Percentiles rank a stretch among this genome's conserved stretches.
These are phyloP conservation scores for Vidua macroura DNA, from an alignment of 2,113 vertebrate species.

Conservation along the genomic window DNA sequence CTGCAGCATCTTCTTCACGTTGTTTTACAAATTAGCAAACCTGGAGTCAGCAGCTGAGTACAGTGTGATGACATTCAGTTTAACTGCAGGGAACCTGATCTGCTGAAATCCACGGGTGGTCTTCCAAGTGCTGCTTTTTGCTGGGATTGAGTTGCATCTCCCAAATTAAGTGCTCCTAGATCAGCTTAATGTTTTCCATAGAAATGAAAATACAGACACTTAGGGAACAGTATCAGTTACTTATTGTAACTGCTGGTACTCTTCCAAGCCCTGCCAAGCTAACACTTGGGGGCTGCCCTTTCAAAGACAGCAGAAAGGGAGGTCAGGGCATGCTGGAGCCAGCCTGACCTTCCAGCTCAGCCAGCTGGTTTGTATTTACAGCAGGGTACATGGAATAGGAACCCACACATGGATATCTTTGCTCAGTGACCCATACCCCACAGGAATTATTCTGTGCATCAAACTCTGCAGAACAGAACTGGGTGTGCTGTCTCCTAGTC, in stretches of 20 bases:
- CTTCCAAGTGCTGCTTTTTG: background rate
- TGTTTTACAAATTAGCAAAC: slow-evolving; percentile 46
- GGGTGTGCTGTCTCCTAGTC: background rate
- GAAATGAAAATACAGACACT: background rate
- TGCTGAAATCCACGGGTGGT: background rate
- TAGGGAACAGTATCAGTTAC: background rate
- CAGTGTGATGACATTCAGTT: slow-evolving; percentile 1
- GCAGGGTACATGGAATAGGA: background rate
- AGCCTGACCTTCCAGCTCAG: background rate
- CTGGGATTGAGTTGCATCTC: background rate
- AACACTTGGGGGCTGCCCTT: background rate
- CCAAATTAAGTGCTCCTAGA: background rate
- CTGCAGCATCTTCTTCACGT: background rate
- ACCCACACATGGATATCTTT: background rate
- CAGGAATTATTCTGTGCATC: background rate
- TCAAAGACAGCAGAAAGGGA: background rate
- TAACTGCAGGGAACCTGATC: background rate
- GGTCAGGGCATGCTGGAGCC: background rate
- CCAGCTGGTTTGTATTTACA: background rate
- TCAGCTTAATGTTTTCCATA: background rate
- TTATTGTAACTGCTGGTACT: background rate
- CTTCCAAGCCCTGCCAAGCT: background rate
- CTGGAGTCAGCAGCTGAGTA: background rate
- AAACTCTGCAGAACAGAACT: background rate
- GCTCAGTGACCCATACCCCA: background rate